Percentiles rank a stretch among this genome's conserved stretches.
Conservation (phyloP, 2,888 invertebrate genomes). For the Boloria selene region DNA sequence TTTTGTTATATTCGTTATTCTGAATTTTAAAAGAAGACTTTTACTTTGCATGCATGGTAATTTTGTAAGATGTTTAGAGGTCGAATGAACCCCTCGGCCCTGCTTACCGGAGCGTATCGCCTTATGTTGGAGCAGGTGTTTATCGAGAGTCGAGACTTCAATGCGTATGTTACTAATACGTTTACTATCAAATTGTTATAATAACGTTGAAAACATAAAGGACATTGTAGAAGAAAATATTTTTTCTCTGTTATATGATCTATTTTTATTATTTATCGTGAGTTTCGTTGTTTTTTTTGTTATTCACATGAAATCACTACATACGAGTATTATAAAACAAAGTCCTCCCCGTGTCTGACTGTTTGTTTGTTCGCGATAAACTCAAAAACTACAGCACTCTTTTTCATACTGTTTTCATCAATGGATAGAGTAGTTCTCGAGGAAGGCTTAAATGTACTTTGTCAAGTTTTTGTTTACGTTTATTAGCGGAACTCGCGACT, state of each 20-base stretch:
- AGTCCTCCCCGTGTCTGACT: too few relatives aligned
- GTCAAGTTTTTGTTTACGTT: too few relatives aligned
- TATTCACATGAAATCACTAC: too few relatives aligned
- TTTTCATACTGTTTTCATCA: too few relatives aligned
- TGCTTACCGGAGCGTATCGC: constrained; percentile 41
- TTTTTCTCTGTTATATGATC: neutral
- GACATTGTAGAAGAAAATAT: neutral
- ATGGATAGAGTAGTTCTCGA: too few relatives aligned
- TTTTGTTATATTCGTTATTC: neutral
- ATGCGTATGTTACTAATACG: constrained; percentile 16
- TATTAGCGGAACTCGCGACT: too few relatives aligned
- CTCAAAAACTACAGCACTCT: too few relatives aligned
- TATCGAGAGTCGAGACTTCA: constrained; percentile 23
- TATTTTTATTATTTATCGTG: too few relatives aligned
- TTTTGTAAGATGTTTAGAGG: constrained; percentile 33
- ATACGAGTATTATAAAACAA: too few relatives aligned
- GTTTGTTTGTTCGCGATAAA: too few relatives aligned
- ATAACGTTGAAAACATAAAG: neutral
- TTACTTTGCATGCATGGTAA: constrained; percentile 4
- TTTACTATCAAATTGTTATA: neutral
- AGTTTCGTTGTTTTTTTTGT: too few relatives aligned
- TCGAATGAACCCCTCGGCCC: constrained; percentile 34
- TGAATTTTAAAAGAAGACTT: constrained; percentile 3
- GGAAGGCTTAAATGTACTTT: too few relatives aligned
- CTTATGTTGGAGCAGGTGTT: constrained; percentile 46